Evolutionary conservation across 2,888 invertebrate genomes (phyloP), one percentile per base, ranked within the genome.

Genomic region (Slavum lentiscoides): DNA sequence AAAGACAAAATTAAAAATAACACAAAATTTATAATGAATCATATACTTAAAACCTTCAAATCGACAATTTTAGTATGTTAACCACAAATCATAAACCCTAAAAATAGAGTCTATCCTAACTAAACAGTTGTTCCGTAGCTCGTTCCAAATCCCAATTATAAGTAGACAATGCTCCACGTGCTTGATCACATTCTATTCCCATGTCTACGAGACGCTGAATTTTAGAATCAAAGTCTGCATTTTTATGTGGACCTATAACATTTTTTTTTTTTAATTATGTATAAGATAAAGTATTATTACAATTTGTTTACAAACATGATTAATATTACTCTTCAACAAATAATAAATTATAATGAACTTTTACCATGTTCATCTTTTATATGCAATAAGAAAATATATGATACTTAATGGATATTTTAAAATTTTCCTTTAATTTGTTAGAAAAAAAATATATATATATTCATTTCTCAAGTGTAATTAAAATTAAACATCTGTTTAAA

Each of bases 71-170:
- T 75, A 17, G 19, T 13, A 23, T 67, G 72, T 39, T 17, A 58
- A 66, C 55, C 53, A 80, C 39, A 72, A 72, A 66, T 64, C 53
- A 80, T 55, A 72, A 72, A 5, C 23, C 49, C 64, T n/a, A 66
- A 64, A 37, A 23, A 70, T 55, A 21, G 21, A 72, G 23, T 39
- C 64, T 19, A 70, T 73, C 49, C 82, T 93, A 93, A 91, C 92
- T 93, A 88, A 94, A 92, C 85, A 94, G 89, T 86, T 92, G 91
- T 87, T 97, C 97, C 74, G 96, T 96, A 84, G 98, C 97, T 86
- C 93, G 90, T 88, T 95, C 94, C 85, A 97, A 88, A 86, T 96
- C 93, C 97, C 97, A 98, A 87, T 95, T 93, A 86, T 92, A 93
- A 67, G 95, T 93, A 75, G 97, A 97, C 75, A 98, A 89, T 53